Conservation (phyloP, 1,140 invertebrate species). For the Lepidurus packardi region DNA sequence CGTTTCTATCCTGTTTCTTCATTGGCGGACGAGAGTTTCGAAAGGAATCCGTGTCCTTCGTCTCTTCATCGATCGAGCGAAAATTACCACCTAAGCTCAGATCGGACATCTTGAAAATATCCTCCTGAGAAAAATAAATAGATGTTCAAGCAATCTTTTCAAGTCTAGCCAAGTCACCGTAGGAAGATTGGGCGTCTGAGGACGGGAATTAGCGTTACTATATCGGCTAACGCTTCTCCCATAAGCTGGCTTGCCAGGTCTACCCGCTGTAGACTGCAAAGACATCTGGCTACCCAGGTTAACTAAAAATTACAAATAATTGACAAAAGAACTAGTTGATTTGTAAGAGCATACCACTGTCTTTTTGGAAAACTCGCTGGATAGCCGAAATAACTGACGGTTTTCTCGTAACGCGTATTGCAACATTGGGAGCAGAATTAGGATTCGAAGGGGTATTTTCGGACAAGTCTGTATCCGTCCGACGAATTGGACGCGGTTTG, state of each 20-base stretch:
- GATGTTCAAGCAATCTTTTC: not conserved
- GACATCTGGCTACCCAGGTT: slow-evolving; percentile 35
- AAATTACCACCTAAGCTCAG: slow-evolving; percentile 28
- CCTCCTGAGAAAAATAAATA: slow-evolving; percentile 27
- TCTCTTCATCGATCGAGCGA: slow-evolving; percentile 32
- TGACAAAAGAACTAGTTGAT: slow-evolving; percentile 1
- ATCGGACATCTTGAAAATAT: slow-evolving; percentile 35
- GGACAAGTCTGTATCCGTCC: not conserved
- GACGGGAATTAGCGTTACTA: slow-evolving; percentile 24
- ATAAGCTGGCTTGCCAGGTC: slow-evolving; percentile 27
- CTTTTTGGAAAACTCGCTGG: slow-evolving; percentile 34
- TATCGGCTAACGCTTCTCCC: slow-evolving; percentile 28
- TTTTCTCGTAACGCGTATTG: slow-evolving; percentile 26
- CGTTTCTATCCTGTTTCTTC: not conserved
- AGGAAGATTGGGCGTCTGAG: slow-evolving; percentile 24
- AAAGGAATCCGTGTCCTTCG: slow-evolving; percentile 27
- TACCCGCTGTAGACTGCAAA: slow-evolving; percentile 22
- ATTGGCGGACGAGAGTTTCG: slow-evolving; percentile 20
- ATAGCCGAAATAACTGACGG: slow-evolving; percentile 36
- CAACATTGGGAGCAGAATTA: slow-evolving; percentile 4
- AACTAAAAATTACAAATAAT: slow-evolving; percentile 27
- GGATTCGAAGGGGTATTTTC: slow-evolving; percentile 23
- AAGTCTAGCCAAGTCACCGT: not conserved
- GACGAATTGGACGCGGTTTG: not conserved
- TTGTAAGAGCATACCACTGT: slow-evolving; percentile 32